Evolutionary conservation across 2,797 vertebrate species (phyloP).

Genomic region (Pygocentrus nattereri): DNA sequence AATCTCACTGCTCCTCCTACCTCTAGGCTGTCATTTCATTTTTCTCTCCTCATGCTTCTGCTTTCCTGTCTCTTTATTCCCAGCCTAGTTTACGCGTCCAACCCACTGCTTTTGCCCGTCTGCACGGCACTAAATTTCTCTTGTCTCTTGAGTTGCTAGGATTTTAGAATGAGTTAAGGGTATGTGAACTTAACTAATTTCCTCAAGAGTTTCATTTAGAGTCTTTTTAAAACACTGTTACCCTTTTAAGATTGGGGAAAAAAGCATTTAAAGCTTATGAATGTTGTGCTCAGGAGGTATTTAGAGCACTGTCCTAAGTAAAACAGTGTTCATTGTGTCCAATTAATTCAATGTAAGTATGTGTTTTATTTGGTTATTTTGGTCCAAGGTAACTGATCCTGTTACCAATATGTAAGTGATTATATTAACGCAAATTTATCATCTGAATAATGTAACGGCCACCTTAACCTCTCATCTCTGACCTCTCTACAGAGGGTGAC

Average conservation of each 20-base stretch:
- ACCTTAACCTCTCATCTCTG: neutral
- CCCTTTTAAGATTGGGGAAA: neutral
- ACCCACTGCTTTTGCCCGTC: slow-evolving; percentile 39
- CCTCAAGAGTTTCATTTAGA: slow-evolving; percentile 21
- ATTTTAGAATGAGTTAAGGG: slow-evolving; percentile 30
- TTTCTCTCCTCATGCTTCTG: slow-evolving; percentile 28
- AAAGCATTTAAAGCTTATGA: neutral
- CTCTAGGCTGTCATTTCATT: neutral
- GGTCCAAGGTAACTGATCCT: neutral
- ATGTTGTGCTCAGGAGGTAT: slow-evolving; percentile 2
- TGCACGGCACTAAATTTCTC: slow-evolving; percentile 45
- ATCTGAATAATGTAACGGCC: neutral
- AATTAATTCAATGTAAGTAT: neutral
- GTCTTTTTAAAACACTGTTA: slow-evolving; percentile 4
- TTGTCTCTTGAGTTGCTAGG: slow-evolving; percentile 46
- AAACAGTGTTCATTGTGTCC: neutral
- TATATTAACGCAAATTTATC: neutral
- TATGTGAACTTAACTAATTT: slow-evolving; percentile 34
- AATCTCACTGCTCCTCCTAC: slow-evolving; percentile 16
- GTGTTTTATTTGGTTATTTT: neutral
- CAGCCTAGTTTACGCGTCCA: slow-evolving; percentile 28
- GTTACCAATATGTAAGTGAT: neutral
- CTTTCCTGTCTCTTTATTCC: slow-evolving; percentile 18
- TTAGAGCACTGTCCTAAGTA: neutral
- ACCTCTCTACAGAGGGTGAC: slow-evolving; percentile 87